phyloP scores from a whole-genome alignment of 2,797 vertebrate species.

The Mus caroli region DNA sequence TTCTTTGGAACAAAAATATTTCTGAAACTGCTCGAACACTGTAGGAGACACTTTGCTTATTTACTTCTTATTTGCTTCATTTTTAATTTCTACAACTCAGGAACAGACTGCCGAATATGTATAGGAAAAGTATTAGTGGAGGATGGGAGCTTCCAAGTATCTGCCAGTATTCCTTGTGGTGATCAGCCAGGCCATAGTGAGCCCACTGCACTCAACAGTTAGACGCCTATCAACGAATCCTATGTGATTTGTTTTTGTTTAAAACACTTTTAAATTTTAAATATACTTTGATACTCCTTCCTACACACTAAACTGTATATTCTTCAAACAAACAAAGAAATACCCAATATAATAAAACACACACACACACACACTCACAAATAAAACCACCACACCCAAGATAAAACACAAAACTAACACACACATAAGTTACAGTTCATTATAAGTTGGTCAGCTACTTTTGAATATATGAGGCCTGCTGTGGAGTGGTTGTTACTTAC shows the following conservation, averaged over 20 bases:
- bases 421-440: too few species aligned
- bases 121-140: background rate
- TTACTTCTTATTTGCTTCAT: background rate
- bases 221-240: background rate
- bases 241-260: background rate
- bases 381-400: background rate
- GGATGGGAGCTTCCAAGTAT: fast-evolving
- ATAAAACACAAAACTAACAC: background rate
- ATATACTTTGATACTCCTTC: too few species aligned
- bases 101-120: background rate
- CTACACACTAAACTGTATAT: background rate
- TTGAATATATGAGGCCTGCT: background rate
- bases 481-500: background rate
- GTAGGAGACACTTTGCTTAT: background rate
- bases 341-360: background rate
- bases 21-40: background rate
- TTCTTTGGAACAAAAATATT: background rate
- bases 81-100: background rate
- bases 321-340: background rate
- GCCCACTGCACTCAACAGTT: background rate
- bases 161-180: too few species aligned
- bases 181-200: background rate
- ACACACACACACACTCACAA: background rate
- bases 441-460: background rate
- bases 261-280: background rate